These are phyloP conservation scores for Diogma glabrata DNA, from an alignment of 2,888 invertebrate genomes.

Conservation along the genomic window DNA sequence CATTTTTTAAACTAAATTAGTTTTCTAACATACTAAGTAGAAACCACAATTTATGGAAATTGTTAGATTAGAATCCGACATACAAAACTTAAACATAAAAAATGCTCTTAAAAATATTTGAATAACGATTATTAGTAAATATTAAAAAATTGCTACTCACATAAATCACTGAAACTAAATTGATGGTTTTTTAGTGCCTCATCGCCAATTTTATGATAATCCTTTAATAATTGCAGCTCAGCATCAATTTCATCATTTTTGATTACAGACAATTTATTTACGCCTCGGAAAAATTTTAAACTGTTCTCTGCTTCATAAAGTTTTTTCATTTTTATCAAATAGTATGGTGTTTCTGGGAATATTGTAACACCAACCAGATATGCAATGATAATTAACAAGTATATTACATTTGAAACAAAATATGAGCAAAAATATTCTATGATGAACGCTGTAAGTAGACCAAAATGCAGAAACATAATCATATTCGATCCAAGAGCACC, in stretches of 20 bases:
- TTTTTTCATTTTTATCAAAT: slow-evolving; percentile 23
- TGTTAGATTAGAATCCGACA: too few species aligned
- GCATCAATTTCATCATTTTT: background rate
- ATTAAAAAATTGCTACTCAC: too few species aligned
- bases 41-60: too few species aligned
- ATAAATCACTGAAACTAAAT: too few species aligned
- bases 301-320: background rate
- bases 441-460: slow-evolving; percentile 28
- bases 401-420: slow-evolving; percentile 24
- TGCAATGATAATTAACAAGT: slow-evolving; percentile 21
- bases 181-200: too few species aligned
- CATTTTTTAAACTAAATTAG: too few species aligned
- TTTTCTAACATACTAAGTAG: too few species aligned
- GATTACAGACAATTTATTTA: background rate
- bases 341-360: slow-evolving; percentile 33
- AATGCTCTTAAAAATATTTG: too few species aligned
- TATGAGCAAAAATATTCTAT: slow-evolving; percentile 29
- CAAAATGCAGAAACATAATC: slow-evolving; percentile 29
- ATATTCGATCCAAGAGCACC: slow-evolving; percentile 31
- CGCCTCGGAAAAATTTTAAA: background rate
- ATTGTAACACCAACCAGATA: slow-evolving; percentile 27
- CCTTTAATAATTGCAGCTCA: background rate
- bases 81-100: too few species aligned
- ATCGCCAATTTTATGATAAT: too few species aligned
- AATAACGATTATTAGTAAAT: too few species aligned